phyloP scores from a whole-genome alignment of 2,888 invertebrate genomes.

The Oithona nana region DNA sequence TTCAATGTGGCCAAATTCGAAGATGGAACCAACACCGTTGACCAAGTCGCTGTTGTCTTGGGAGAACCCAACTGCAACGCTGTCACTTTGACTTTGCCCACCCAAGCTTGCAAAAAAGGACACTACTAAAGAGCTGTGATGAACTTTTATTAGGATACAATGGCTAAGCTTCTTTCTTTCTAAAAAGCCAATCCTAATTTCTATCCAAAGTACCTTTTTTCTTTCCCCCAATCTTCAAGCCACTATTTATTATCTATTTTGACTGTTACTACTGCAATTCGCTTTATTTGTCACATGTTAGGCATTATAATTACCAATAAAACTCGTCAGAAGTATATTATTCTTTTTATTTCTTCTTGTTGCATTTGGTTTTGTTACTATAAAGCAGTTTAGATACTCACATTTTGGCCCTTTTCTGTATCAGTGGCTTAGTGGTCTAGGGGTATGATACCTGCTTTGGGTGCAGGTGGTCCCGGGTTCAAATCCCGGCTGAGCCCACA shows the following conservation, averaged over 20 bases:
- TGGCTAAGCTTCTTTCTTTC: too few species aligned
- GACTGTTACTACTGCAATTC: neutral
- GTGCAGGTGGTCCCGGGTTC: conserved; percentile 22
- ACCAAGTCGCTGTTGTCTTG: conserved; percentile 8
- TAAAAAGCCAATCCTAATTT: too few species aligned
- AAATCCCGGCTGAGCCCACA: conserved; percentile 20
- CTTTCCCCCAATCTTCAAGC: too few species aligned
- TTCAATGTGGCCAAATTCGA: conserved; percentile 17
- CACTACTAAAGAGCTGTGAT: conserved; percentile 6
- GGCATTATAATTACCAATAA: neutral
- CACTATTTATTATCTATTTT: neutral
- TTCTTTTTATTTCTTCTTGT: too few species aligned
- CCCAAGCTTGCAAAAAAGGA: conserved; percentile 15
- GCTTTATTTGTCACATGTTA: neutral
- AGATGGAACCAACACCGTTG: conserved; percentile 12
- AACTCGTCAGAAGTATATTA: too few species aligned
- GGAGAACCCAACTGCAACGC: conserved; percentile 15
- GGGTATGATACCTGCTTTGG: conserved; percentile 22
- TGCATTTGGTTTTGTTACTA: too few species aligned
- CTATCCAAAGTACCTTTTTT: too few species aligned
- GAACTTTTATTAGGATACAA: neutral
- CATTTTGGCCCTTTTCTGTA: neutral
- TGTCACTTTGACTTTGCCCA: conserved; percentile 17
- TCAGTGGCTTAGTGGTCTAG: conserved; percentile 20
- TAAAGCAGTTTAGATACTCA: too few species aligned